Percentiles rank a stretch among this genome's conserved stretches.
phyloP scores from a whole-genome alignment of 2,888 invertebrate species.

The Pachymerium ferrugineum region DNA sequence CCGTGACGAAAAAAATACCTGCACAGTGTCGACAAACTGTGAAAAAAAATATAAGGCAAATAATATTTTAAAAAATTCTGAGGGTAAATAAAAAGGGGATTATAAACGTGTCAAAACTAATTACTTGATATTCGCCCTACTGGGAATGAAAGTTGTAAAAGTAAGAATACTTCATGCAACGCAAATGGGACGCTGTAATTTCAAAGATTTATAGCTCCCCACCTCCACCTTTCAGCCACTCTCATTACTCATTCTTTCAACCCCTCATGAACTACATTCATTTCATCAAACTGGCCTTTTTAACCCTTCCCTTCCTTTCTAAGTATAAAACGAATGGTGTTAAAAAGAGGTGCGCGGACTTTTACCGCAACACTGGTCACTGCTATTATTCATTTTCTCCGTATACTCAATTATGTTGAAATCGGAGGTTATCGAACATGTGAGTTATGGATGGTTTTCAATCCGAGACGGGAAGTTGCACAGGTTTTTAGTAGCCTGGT shows the following conservation, averaged over 20 bases:
- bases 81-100: no score
- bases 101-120: no score
- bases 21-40: no score
- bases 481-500: conserved; percentile 10
- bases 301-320: no score
- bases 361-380: no score
- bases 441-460: conserved; percentile 22
- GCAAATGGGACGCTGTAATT: conserved; percentile 5
- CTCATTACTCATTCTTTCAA: conserved; percentile 3
- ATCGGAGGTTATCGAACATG: not conserved
- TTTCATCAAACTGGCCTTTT: not conserved
- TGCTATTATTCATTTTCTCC: not conserved
- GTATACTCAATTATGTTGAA: not conserved
- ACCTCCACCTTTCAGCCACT: not conserved
- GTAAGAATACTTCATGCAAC: not conserved
- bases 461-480: conserved; percentile 12
- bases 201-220: not conserved
- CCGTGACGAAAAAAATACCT: not conserved
- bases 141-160: not conserved
- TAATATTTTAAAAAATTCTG: no score
- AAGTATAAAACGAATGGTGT: no score
- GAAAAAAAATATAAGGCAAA: no score
- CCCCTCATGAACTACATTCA: not conserved
- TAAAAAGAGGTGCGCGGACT: no score
- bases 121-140: no score